Evolutionary conservation across 2,113 vertebrate genomes (phyloP), one percentile per base, ranked within the genome.

Genomic region (Eleginops maclovinus): DNA sequence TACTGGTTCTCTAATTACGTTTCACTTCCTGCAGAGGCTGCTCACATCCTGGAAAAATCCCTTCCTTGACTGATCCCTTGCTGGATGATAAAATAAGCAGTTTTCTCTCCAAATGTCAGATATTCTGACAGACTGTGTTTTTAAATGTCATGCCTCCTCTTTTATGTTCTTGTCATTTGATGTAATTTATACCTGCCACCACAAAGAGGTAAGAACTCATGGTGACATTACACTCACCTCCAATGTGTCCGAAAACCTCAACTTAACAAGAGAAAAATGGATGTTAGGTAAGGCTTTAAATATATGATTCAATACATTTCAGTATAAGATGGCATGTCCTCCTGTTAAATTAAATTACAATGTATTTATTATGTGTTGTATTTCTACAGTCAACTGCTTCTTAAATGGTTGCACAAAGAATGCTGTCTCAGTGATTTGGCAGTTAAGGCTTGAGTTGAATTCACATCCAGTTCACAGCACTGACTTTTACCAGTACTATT

Each of bases 91-190:
- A 61, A 47, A 16, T 21, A n/a, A 74, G 12, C 26, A 62, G 13
- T 55, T 44, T 67, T 47, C 26, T 61, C 9, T 51, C 16, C 10
- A 72, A 66, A 79, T 60, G 53, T 60, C 70, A 60, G 31, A 51
- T 22, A 60, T 12, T 9, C 24, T 49, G 22, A 22, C 43, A 1
- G 4, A 56, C 12, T 16, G 47, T 19, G 10, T 24, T 54, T 11
- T 50, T 17, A 4, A 15, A 26, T 64, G 24, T 15, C 11, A 64
- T 3, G 1, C 8, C 55, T 47, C 13, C 49, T n/a, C 11, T 40
- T 22, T 62, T 36, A 40, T 28, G 54, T 78, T 58, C 15, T 41
- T 41, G 13, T 63, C 8, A 55, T 17, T 7, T n/a, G 7, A 66
- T 49, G 11, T 66, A 26, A 75, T 49, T 55, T 16, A 44, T n/a